Evolutionary conservation across 1,140 invertebrate species (phyloP).

Genomic region (Drosophila punjabiensis): DNA sequence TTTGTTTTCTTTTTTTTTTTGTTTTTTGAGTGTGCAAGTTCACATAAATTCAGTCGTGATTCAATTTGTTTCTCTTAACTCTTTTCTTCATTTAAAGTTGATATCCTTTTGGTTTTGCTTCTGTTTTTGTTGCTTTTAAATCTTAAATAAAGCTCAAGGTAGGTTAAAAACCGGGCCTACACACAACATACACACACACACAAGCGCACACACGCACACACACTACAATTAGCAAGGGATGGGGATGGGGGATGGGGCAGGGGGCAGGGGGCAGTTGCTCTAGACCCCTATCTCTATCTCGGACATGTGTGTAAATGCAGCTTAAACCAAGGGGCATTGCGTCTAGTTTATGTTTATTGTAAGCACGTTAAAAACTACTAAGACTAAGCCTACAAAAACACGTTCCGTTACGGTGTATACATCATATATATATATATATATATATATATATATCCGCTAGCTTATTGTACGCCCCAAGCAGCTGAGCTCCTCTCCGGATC

Average conservation of each 20-base stretch:
- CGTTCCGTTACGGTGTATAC: constrained; percentile 33
- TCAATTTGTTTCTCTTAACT: constrained; percentile 50
- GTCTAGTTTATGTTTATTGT: constrained; percentile 35
- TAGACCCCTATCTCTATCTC: constrained; percentile 3
- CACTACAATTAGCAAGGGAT: not conserved
- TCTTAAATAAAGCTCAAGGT: constrained; percentile 76
- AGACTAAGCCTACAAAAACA: constrained; percentile 50
- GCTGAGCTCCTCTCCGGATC: not conserved
- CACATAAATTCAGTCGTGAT: constrained; percentile 83
- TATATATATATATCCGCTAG: constrained; percentile 19
- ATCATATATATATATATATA: constrained; percentile 8
- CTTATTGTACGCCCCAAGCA: constrained; percentile 38
- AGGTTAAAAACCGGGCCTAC: constrained; percentile 56
- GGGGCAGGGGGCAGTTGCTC: not conserved
- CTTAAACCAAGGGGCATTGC: constrained; percentile 55
- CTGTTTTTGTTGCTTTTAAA: constrained; percentile 33
- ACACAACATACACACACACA: constrained; percentile 18
- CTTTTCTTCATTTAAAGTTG: constrained; percentile 25
- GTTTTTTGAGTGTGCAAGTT: constrained; percentile 72
- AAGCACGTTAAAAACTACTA: constrained; percentile 55
- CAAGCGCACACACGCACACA: not conserved
- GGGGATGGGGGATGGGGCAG: not conserved
- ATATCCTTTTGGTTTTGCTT: constrained; percentile 30
- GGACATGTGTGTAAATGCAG: constrained; percentile 74
- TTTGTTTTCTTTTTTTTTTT: constrained; percentile 1